Base-by-base conservation (phyloP, 2,113 vertebrate genomes). In the Platycercus adscitus region DNA sequence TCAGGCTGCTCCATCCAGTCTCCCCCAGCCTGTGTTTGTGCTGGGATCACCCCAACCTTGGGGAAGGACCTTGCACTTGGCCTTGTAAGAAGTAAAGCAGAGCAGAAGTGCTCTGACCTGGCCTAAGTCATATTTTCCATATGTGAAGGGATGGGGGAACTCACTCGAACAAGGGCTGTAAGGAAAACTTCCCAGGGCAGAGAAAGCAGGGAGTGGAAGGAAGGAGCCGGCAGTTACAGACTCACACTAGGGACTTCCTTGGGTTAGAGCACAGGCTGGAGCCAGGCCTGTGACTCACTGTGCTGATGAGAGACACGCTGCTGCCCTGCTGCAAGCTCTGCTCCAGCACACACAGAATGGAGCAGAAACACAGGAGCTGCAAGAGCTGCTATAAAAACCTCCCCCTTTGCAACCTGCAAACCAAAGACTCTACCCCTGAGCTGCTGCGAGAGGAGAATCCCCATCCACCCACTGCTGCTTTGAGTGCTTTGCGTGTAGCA, bases 391-490 rank as follows among this genome's bases (percentile, higher is more conserved):
- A 37, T 66, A 61, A 68, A 68, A 84, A 81, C 52, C 13, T 7
- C 75, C 37, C 23, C 17, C 39, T 88, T 49, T 60, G 29, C 64
- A 89, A 53, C 44, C 41, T 19, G 31, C 8, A 10, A 61, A 73
- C 25, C 14, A 41, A 24, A 72, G 73, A 25, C 8, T 11, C 44
- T 76, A 28, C n/a, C n/a, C 65, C 7, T 33, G 21, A 86, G 71
- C 63, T 80, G 63, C 69, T 37, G 58, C 49, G 29, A 50, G 56
- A 49, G 63, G 87, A 96, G 82, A 93, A 96, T 73, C 39, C 84
- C 81, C 47, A 70, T 89, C 94, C 88, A 90, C 91, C 85, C 91
- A 95, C 89, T 3, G 1, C 49, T 58, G 15, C 29, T 72, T 19
- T 6, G 41, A 17, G 56, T 35, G 25, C 58, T 70, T 25, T 31